Base-by-base conservation (phyloP, 2,797 vertebrate species). In the Hyperoplus immaculatus region DNA sequence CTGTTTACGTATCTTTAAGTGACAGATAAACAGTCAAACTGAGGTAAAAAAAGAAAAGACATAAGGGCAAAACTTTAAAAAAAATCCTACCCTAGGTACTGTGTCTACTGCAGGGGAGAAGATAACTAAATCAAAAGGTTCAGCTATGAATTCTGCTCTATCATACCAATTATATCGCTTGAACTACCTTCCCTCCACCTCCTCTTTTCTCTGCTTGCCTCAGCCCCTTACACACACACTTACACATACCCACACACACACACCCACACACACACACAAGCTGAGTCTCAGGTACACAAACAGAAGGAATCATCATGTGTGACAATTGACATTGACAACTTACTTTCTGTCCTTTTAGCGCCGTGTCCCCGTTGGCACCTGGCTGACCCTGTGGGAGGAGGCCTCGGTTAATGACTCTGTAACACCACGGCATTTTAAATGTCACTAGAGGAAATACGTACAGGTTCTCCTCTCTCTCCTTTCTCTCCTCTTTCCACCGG, bases 271-370 rank as follows among this genome's bases (percentile, higher is more conserved):
- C 38, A 59, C 38, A 66, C 21, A 47, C 29, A 69, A 4, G 15
- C 49, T 13, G 62, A 72, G 54, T 83, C 63, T 67, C 41, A 62
- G 29, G 42, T 42, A 75, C 60, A 85, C 72, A 84, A 83, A 89
- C 81, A 57, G 36, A 71, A 21, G 69, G 62, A 78, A 74, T 73
- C 69, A 83, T 86, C 70, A 75, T 69, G 54, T 74, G 45, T 86
- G 82, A 89, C 86, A 88, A 78, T 81, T 88, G 85, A 89, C 92
- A 89, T 81, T 85, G 85, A 90, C 62, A 79, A 93, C 94, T 93
- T 92, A 97, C 96, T 95, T 97, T 96, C 88, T 97, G 94, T 91
- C 97, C 96, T 91, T 96, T 97, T 75, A 77, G 75, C 16, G 93
- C 94, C 0, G 77, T 8, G 51, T 81, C 83, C 84, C 95, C 95